These are phyloP conservation scores for Muscicapa comitata DNA, from an alignment of 2,797 vertebrate genomes.

Conservation along the genomic window DNA sequence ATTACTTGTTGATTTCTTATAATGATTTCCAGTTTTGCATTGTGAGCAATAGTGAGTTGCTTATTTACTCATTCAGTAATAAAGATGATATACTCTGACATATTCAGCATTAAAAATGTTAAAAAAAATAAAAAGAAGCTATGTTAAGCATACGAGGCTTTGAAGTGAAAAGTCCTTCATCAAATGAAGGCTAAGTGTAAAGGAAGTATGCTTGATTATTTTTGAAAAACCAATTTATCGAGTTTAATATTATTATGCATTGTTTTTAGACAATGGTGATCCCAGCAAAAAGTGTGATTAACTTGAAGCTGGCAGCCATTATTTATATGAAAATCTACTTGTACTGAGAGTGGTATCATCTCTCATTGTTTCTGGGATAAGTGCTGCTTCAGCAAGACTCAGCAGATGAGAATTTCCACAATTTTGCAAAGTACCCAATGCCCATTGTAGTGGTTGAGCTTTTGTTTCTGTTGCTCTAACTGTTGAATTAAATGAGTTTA, in stretches of 20 bases:
- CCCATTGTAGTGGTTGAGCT: background rate
- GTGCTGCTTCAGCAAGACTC: background rate
- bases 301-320: background rate
- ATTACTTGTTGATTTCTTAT: background rate
- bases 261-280: background rate
- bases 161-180: background rate
- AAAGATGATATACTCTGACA: background rate
- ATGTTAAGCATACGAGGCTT: background rate
- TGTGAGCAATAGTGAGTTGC: background rate
- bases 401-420: background rate
- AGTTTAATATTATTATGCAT: background rate
- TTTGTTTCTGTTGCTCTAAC: background rate
- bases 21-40: background rate
- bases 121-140: background rate
- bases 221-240: background rate
- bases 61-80: background rate
- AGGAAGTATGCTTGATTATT: background rate
- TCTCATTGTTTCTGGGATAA: background rate
- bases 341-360: background rate
- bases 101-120: background rate
- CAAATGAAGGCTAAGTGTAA: background rate
- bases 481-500: background rate
- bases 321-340: background rate
- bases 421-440: background rate
- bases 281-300: slow-evolving; percentile 14